These are phyloP conservation scores for Melospiza melodia DNA, from an alignment of 2,113 vertebrate species.

Conservation along the genomic window DNA sequence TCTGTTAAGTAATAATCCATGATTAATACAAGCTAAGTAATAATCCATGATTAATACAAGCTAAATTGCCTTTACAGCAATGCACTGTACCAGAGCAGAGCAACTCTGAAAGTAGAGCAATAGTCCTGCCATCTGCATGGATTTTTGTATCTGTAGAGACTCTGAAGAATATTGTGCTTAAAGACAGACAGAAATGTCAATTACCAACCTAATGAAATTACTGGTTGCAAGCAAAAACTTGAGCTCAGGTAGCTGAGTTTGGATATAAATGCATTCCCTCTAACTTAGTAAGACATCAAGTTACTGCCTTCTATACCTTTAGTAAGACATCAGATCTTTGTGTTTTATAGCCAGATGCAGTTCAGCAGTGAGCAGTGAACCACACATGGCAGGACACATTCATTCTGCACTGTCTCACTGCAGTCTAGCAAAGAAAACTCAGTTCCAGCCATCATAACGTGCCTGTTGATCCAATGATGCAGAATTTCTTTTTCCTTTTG, in stretches of 20 bases:
- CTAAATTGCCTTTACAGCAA: neutral
- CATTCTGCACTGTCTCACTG: neutral
- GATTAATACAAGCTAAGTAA: neutral
- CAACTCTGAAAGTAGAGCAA: neutral
- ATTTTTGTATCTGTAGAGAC: neutral
- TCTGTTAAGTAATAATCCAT: neutral
- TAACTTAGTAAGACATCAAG: neutral
- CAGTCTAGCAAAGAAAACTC: neutral
- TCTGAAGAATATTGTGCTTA: neutral
- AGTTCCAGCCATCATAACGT: neutral
- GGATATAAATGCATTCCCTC: neutral
- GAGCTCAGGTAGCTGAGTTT: neutral
- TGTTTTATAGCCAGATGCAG: neutral
- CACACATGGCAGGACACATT: neutral
- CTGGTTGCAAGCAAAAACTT: neutral
- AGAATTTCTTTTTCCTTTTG: neutral
- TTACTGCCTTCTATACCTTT: fast-evolving
- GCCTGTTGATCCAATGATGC: neutral
- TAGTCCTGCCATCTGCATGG: neutral
- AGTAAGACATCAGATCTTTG: neutral
- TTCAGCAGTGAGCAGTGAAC: neutral
- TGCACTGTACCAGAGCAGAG: neutral
- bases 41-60: neutral
- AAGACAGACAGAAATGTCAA: neutral
- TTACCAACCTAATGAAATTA: neutral